Base-by-base conservation (phyloP, 2,113 vertebrate species). In the Zosterops japonicus region DNA sequence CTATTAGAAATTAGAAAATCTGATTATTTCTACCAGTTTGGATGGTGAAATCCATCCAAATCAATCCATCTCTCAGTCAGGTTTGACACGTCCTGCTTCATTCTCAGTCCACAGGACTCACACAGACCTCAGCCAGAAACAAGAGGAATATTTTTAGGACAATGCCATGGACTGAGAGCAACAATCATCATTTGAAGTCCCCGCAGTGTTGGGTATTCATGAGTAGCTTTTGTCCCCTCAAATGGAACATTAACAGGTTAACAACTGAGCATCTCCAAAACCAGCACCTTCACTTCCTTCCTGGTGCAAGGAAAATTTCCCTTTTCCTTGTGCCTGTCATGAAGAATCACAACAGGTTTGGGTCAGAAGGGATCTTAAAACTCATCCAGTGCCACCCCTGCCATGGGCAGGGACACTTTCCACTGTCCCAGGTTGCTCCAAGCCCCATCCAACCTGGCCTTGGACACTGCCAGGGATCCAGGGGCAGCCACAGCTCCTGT, bases 291-390 rank as follows among this genome's bases (percentile, higher is more conserved):
- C 8, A 27, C 44, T 18, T 36, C 69, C 13, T 21, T 57, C 64
- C 67, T 14, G 33, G 39, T 1, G 3, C 0, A 36, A 33, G 1
- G 25, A 84, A 22, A n/a, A 19, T 27, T 27, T 12, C 14, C 83
- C 24, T 7, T 13, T 61, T 35, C 22, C 27, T 13, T 0, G 6
- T 4, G 27, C 0, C 0, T 11, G 21, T 2, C 31, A 2, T 27
- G 42, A 57, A 27, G 35, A 42, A 19, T 33, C 59, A 33, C 67
- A 36, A 22, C 8, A 57, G 8, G 27, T 36, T 57, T 81, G 50
- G 44, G 18, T 2, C 6, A 5, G 9, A 2, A 44, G 8, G 8
- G 42, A 56, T 11, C 18, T 49, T 18, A 31, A 49, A 80, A 0
- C 6, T 2, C 42, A 49, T 0, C 50, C 35, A 41, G 21, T 31